A percentile compares a stretch with the other conserved stretches of the same genome.
Conservation (phyloP, 1,140 invertebrate genomes). For the Spodoptera frugiperda region DNA sequence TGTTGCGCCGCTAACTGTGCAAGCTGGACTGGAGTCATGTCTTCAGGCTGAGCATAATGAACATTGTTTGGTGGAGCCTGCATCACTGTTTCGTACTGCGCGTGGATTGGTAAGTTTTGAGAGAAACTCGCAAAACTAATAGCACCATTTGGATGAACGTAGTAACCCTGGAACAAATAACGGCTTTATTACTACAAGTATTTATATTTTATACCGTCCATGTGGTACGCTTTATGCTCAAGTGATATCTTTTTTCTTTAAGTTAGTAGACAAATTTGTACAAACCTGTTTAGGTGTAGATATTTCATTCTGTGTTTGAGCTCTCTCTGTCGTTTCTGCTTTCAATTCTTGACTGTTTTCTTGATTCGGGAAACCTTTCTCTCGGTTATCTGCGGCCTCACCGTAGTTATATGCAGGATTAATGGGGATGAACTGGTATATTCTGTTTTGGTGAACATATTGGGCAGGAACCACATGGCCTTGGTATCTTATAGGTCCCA, state of each 20-base stretch:
- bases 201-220: too few relatives aligned
- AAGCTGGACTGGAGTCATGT: background rate
- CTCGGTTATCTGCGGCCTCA: background rate
- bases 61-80: background rate
- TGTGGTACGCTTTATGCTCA: too few relatives aligned
- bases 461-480: conserved; percentile 2
- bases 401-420: background rate
- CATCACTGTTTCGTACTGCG: background rate
- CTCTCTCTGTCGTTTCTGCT: background rate
- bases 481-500: conserved; percentile 4
- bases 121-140: conserved; percentile 30
- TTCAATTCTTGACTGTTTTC: background rate
- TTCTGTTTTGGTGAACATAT: background rate
- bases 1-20: background rate
- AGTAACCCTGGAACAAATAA: conserved; percentile 61
- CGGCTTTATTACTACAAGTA: background rate
- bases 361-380: background rate
- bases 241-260: too few relatives aligned
- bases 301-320: background rate
- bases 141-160: conserved; percentile 48
- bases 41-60: background rate
- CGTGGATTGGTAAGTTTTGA: conserved; percentile 1
- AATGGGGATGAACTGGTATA: conserved; percentile 2
- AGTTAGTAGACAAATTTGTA: too few relatives aligned
- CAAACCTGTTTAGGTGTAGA: background rate